Percentiles rank a stretch among this genome's conserved stretches.
Conservation (phyloP, 2,888 invertebrate species). For the Chrysolina oricalcia region DNA sequence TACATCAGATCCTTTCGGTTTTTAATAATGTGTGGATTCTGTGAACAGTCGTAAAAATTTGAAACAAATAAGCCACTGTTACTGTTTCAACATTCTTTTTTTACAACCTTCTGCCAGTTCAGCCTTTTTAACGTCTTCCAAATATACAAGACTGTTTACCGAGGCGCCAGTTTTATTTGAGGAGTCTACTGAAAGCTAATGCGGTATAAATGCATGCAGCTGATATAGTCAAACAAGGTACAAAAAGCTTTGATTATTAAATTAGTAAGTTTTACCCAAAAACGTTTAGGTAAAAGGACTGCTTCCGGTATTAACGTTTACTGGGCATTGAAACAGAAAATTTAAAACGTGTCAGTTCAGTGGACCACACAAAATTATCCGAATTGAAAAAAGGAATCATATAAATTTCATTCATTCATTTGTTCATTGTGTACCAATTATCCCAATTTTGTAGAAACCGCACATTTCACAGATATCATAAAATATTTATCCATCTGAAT, state of each 20-base stretch:
- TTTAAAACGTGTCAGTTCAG: not conserved
- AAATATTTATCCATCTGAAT: too few species aligned
- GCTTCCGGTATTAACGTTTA: constrained; percentile 39
- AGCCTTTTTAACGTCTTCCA: constrained; percentile 33
- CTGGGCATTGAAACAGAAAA: constrained; percentile 13
- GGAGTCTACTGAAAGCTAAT: constrained; percentile 34
- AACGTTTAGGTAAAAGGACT: constrained; percentile 23
- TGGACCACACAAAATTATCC: not conserved
- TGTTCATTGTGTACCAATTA: too few species aligned
- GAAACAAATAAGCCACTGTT: constrained; percentile 52
- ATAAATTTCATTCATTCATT: too few species aligned
- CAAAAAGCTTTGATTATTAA: constrained; percentile 46
- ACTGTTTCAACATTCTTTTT: constrained; percentile 39
- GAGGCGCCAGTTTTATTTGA: constrained; percentile 46
- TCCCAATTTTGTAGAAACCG: too few species aligned
- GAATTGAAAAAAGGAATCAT: not conserved
- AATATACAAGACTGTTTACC: constrained; percentile 36
- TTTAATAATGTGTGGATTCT: constrained; percentile 41
- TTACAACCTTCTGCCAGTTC: constrained; percentile 39
- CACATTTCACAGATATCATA: too few species aligned
- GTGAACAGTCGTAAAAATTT: constrained; percentile 33
- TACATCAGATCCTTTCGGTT: not conserved
- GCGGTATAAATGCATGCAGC: constrained; percentile 27
- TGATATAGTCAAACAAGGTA: constrained; percentile 35
- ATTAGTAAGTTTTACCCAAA: constrained; percentile 42